These are phyloP conservation scores for Phataginus tricuspis DNA, from an alignment of 2,797 vertebrate genomes.

Conservation along the genomic window DNA sequence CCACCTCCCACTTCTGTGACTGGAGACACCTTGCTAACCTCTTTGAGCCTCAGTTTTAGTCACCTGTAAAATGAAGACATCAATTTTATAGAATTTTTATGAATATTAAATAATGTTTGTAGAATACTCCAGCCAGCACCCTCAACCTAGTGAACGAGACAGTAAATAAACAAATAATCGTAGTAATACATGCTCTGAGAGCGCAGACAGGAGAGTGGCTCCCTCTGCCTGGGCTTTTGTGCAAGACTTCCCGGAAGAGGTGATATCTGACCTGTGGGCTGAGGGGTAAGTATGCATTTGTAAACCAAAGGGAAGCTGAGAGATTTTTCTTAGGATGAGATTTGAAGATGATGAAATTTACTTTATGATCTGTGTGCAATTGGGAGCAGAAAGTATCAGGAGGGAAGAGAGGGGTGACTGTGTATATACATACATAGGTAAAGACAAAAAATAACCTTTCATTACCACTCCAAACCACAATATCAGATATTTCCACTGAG, in stretches of 20 bases:
- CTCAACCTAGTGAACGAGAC: neutral
- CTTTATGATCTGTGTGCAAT: neutral
- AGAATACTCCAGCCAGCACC: neutral
- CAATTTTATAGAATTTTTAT: neutral
- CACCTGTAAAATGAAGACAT: neutral
- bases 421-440: neutral
- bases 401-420: neutral
- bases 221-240: neutral
- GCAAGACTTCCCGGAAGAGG: neutral
- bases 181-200: neutral
- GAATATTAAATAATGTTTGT: neutral
- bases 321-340: neutral
- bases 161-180: neutral
- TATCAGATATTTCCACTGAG: neutral
- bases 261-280: neutral
- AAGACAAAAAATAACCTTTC: neutral
- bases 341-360: neutral
- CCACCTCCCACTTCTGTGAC: neutral
- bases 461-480: neutral
- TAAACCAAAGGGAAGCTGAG: neutral
- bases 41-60: neutral
- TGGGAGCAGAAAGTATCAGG: neutral
- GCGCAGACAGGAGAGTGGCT: neutral
- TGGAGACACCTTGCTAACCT: neutral
- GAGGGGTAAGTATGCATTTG: neutral